Conservation (phyloP, 2,888 invertebrate genomes). For the Sinentomon sp. region DNA sequence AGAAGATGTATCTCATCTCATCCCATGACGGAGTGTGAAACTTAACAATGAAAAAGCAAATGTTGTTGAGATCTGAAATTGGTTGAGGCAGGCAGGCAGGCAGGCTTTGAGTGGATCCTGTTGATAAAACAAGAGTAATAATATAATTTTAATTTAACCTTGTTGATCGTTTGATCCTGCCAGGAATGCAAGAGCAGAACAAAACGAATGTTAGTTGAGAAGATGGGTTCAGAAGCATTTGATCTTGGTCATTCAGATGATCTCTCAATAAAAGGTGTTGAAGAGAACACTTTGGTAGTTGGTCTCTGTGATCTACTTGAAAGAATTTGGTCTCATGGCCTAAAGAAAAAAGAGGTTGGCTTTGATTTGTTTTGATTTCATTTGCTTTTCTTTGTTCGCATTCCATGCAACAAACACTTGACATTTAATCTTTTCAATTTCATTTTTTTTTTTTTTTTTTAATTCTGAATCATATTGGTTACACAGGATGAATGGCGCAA, state of each 20-base stretch:
- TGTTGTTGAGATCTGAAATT: no score
- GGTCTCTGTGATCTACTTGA: constrained; percentile 89
- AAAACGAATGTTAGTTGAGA: constrained; percentile 93
- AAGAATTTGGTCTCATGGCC: constrained; percentile 88
- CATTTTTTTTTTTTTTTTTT: no score
- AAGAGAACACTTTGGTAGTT: constrained; percentile 95
- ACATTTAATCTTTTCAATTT: constrained; percentile 27
- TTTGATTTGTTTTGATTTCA: not conserved
- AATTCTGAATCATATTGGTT: no score
- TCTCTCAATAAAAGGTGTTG: constrained; percentile 38
- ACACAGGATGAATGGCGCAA: no score
- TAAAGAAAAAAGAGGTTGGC: constrained; percentile 25
- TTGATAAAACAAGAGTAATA: no score
- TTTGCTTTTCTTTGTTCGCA: not conserved
- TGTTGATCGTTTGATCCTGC: constrained; percentile 6
- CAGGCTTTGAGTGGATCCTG: no score
- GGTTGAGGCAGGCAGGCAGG: no score
- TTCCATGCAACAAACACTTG: constrained; percentile 21
- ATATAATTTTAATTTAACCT: constrained; percentile 14
- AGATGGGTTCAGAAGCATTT: constrained; percentile 90
- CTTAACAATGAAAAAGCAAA: no score
- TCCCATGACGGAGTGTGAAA: no score
- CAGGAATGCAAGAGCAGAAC: constrained; percentile 82
- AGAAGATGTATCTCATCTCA: no score
- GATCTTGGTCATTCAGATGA: constrained; percentile 72